These are phyloP conservation scores for Diplodus puntazzo DNA, from an alignment of 2,797 vertebrate species.

Conservation along the genomic window DNA sequence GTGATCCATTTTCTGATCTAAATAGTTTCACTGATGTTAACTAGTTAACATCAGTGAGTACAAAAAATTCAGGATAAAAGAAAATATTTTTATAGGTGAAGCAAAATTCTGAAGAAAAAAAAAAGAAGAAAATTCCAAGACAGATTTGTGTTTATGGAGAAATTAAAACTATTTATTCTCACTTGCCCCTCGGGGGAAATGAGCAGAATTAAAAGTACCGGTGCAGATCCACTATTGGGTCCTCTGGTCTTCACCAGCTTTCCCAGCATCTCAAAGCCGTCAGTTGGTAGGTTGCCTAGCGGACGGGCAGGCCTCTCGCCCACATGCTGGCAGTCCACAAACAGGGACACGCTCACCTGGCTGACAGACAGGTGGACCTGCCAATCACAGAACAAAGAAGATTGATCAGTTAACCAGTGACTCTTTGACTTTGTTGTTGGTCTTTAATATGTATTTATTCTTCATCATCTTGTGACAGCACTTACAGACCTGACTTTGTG, in stretches of 20 bases:
- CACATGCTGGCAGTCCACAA: conserved; percentile 92
- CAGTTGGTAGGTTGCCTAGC: conserved; percentile 84
- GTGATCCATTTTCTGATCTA: too few relatives aligned
- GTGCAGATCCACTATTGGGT: conserved; percentile 89
- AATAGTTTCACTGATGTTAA: too few relatives aligned
- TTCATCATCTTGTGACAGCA: too few relatives aligned
- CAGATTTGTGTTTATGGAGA: too few relatives aligned
- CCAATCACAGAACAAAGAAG: conserved; percentile 36
- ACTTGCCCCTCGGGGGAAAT: too few relatives aligned
- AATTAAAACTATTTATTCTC: too few relatives aligned
- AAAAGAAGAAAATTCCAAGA: too few relatives aligned
- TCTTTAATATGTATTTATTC: neutral
- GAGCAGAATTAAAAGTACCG: conserved; percentile 71
- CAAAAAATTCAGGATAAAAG: too few relatives aligned
- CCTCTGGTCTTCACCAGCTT: conserved; percentile 91
- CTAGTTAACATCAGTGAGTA: too few relatives aligned
- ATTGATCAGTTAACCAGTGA: neutral
- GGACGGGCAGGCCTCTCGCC: conserved; percentile 87
- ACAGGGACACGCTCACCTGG: conserved; percentile 89
- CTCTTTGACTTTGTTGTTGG: neutral
- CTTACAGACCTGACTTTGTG: too few relatives aligned
- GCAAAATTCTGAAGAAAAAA: too few relatives aligned
- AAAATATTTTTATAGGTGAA: too few relatives aligned
- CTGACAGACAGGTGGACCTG: conserved; percentile 93
- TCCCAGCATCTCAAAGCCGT: conserved; percentile 93